Percentiles rank a stretch among this genome's conserved stretches.
Evolutionary conservation across 2,113 vertebrate genomes (phyloP).

Genomic region (Agapornis roseicollis): DNA sequence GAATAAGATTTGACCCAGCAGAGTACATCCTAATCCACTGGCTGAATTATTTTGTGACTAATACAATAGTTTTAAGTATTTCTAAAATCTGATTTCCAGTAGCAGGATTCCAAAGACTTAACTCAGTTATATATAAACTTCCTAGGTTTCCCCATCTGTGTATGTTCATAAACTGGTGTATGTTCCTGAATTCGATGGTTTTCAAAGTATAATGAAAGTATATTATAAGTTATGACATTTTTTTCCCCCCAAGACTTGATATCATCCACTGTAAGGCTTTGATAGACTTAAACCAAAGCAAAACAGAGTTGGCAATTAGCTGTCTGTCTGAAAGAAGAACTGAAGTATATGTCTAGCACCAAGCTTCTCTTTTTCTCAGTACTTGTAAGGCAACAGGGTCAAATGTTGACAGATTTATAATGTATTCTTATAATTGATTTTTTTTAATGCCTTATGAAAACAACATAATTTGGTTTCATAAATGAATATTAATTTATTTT

Average conservation of each 20-base stretch:
- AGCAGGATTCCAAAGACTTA: slow-evolving; percentile 38
- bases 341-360: background rate
- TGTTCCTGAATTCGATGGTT: background rate
- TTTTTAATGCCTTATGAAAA: background rate
- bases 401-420: background rate
- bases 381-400: background rate
- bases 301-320: background rate
- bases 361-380: background rate
- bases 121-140: slow-evolving; percentile 30
- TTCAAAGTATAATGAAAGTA: background rate
- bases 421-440: background rate
- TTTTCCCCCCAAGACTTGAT: background rate
- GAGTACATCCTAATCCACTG: slow-evolving; percentile 37
- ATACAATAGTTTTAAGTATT: background rate
- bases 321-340: background rate
- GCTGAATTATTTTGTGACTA: slow-evolving; percentile 38
- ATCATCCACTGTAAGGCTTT: background rate
- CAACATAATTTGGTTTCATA: background rate
- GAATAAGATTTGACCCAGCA: background rate
- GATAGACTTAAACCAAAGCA: background rate
- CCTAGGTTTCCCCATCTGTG: slow-evolving; percentile 1
- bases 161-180: background rate
- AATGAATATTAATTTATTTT: background rate
- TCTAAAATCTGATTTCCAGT: slow-evolving; percentile 24
- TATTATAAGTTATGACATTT: background rate